Evolutionary conservation across 1,140 invertebrate species (phyloP), one percentile per base, ranked within the genome.

Genomic region (Aphaenogaster floridana): DNA sequence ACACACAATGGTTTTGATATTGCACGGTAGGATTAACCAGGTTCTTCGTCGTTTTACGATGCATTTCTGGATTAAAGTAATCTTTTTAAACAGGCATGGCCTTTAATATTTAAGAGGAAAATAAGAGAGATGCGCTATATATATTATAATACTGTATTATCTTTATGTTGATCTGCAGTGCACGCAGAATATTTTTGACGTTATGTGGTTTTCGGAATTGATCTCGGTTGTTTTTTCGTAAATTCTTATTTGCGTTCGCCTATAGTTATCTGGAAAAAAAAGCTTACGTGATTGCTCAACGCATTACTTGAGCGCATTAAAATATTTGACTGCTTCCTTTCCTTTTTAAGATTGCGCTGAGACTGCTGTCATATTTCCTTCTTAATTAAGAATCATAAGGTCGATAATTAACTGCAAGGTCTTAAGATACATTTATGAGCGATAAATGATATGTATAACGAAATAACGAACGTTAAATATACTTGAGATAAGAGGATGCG

Each of bases 341-440:
- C 3, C 2, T 57, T 57, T 57, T 7, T 57, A 57, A 57, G n/a
- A 21, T n/a, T 6, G 54, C n/a, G n/a, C n/a, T 7, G 6, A 2
- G n/a, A 21, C 21, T 57, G n/a, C 21, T 61, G 57, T 9, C 36
- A 21, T 54, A 36, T 15, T 13, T 87, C 63, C 36, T 87, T 71
- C 48, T 64, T 71, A 83, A 68, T 74, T 72, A 21, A 71, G 39
- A 81, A 45, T 86, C 17, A 50, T 52, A 13, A 50, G 17, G 17
- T n/a, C 36, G 57, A 69, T 72, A 72, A 64, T 86, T 86, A 84
- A 13, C 42, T 28, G 2, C 0, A 69, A 61, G 45, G 66, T 11
- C 15, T 39, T 8, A 4, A 45, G 36, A 28, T 11, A n/a, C 64
- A 28, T 77, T 69, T 34, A 77, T 15, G 72, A 69, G 21, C 9